Evolutionary conservation across 1,140 invertebrate species (phyloP), one percentile per base, ranked within the genome.

Genomic region (Aphelenchoides avenae): DNA sequence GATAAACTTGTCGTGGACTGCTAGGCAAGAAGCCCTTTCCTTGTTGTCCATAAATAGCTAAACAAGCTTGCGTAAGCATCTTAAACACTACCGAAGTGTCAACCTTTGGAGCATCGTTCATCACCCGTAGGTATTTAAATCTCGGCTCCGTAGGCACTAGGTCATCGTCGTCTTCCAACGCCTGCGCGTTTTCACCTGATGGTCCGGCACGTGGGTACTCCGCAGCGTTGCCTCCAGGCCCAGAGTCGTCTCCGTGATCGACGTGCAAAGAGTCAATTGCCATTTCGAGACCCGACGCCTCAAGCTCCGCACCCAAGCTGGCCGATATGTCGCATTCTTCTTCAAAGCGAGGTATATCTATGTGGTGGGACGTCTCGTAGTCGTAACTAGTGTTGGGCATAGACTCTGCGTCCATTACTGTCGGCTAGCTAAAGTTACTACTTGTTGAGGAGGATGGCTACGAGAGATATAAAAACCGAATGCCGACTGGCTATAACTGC

Each of bases 1-100:
- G 30, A 70, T 46, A 67, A 82, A 80, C 69, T 82, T 82, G 29
- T 79, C 66, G 56, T 81, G 78, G n/a, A 82, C 78, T 55, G 79
- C 78, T 33, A 82, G 69, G 52, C 80, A 80, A 43, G 79, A 81
- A 30, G 78, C 76, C 42, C 75, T 70, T 61, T 81, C 79, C 41
- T 78, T 77, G 39, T 57, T 69, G 9, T n/a, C n/a, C n/a, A n/a
- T n/a, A n/a, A 81, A 55, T 36, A 29, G 5, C 65, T 48, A 63
- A 48, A 26, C 20, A 57, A 57, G 11, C 3, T 9, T 26, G 4
- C 18, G 15, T 63, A 61, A 57, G 18, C 13, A 42, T 57, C 55
- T 11, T 48, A 15, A 11, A 9, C 11, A 44, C n/a, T 44, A 18
- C 11, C 42, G 11, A 29, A 52, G 15, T 51, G 30, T 26, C 44